phyloP scores from a whole-genome alignment of 2,888 invertebrate genomes.

The Seira sanloemensis region DNA sequence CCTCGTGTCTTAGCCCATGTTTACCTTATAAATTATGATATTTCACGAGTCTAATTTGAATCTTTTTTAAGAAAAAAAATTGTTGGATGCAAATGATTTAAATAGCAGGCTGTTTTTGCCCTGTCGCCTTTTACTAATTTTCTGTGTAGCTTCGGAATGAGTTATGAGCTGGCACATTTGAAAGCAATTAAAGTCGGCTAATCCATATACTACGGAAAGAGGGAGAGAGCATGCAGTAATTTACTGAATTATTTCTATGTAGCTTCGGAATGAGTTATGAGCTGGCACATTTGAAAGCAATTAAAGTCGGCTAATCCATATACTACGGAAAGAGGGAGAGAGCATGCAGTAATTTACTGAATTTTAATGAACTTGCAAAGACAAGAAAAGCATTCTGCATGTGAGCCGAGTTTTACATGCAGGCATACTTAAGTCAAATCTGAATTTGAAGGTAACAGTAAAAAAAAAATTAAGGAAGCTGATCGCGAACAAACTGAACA shows the following conservation, averaged over 20 bases:
- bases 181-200: conserved; percentile 45
- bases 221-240: no score
- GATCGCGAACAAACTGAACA: no score
- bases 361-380: conserved; percentile 35
- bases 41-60: no score
- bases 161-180: conserved; percentile 48
- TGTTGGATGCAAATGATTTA: no score
- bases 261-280: conserved; percentile 29
- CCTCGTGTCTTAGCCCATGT: no score
- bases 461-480: not conserved
- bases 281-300: conserved; percentile 50
- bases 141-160: no score
- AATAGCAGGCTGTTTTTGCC: no score
- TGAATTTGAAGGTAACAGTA: not conserved
- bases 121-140: no score
- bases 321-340: no score
- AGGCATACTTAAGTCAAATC: not conserved
- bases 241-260: conserved; percentile 40
- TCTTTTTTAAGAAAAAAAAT: no score
- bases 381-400: no score
- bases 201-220: conserved; percentile 34
- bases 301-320: conserved; percentile 43
- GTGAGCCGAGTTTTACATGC: conserved; percentile 36
- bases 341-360: conserved; percentile 39
- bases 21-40: no score